phyloP scores from a whole-genome alignment of 2,113 vertebrate species.

The Phalacrocorax aristotelis region DNA sequence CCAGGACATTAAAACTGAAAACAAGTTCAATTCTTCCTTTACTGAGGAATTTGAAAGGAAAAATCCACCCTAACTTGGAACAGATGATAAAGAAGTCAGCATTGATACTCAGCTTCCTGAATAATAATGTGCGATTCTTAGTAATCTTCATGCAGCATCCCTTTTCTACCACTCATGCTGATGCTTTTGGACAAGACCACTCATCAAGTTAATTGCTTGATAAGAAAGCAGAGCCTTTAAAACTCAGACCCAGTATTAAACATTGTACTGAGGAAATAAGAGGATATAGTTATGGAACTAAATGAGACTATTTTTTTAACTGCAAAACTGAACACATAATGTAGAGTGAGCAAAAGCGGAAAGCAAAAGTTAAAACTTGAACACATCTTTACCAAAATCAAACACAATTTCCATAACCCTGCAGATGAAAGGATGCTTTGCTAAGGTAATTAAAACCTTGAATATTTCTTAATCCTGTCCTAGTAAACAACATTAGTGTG shows the following conservation, averaged over 20 bases:
- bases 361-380: background rate
- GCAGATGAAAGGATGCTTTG: background rate
- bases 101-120: background rate
- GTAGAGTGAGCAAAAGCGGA: background rate
- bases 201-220: background rate
- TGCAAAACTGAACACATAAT: background rate
- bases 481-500: background rate
- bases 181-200: background rate
- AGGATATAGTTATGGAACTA: background rate
- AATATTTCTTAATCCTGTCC: background rate
- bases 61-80: background rate
- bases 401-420: background rate
- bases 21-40: background rate
- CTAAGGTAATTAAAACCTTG: background rate
- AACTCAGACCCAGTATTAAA: background rate
- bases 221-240: background rate
- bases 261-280: background rate
- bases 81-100: background rate
- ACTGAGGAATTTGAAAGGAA: background rate
- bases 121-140: background rate
- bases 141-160: background rate
- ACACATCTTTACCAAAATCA: background rate
- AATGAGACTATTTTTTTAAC: background rate
- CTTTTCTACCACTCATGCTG: background rate
- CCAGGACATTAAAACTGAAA: background rate